Percentiles rank a stretch among this genome's conserved stretches.
These are phyloP conservation scores for Typhlomys cinereus DNA, from an alignment of 2,113 vertebrate species.

Conservation along the genomic window DNA sequence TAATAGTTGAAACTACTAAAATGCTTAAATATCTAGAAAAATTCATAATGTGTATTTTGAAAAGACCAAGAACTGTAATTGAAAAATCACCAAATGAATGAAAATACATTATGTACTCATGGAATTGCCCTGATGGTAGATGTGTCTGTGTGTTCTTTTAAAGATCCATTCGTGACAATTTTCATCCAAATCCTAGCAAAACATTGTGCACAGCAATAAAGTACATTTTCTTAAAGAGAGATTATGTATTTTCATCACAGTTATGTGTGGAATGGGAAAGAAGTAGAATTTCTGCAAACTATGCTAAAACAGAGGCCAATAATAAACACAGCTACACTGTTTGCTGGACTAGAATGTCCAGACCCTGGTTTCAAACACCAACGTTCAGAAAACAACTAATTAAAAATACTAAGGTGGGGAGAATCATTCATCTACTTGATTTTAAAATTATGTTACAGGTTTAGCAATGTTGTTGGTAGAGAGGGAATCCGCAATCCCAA, in stretches of 20 bases:
- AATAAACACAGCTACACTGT: background rate
- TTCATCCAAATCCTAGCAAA: too few relatives aligned
- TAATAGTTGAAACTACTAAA: background rate
- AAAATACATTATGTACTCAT: background rate
- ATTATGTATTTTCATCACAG: background rate
- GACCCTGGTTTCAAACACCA: fast-evolving
- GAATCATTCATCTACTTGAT: background rate
- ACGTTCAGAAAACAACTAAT: background rate
- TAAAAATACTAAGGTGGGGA: background rate
- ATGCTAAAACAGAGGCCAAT: background rate
- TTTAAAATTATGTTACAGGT: background rate
- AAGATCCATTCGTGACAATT: too few relatives aligned
- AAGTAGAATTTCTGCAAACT: background rate
- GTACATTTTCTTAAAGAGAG: too few relatives aligned
- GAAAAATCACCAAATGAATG: background rate
- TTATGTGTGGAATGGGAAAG: background rate
- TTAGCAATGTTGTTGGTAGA: background rate
- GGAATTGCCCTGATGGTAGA: background rate
- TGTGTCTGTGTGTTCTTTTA: too few relatives aligned
- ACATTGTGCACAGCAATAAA: too few relatives aligned
- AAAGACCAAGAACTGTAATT: background rate
- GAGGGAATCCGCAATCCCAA: background rate
- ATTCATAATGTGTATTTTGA: background rate
- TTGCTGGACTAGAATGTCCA: too few relatives aligned
- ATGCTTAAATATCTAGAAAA: background rate